A percentile compares a stretch with the other conserved stretches of the same genome.
Conservation (phyloP, 2,888 invertebrate genomes). For the Cheilosia variabilis region DNA sequence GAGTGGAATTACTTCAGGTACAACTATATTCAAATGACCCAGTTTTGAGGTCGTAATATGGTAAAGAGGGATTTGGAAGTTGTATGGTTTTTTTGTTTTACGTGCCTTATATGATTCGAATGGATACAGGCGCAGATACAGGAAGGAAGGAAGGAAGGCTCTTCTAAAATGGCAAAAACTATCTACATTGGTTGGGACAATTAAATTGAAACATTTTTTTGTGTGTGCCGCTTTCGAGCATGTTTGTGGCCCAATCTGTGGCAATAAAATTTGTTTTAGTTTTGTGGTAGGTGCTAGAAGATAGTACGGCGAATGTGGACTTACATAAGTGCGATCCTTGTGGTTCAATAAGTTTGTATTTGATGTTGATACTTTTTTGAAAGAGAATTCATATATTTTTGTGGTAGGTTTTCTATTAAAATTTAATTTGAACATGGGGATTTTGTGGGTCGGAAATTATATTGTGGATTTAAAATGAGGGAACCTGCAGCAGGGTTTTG, state of each 20-base stretch:
- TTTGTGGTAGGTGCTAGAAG: not conserved
- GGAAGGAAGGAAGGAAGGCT: conserved; percentile 27
- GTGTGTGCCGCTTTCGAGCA: conserved; percentile 10
- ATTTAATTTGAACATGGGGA: no score
- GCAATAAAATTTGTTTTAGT: conserved; percentile 44
- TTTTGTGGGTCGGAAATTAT: no score
- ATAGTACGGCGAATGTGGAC: not conserved
- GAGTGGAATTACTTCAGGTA: conserved; percentile 31
- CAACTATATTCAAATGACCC: conserved; percentile 49
- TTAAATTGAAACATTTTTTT: conserved; percentile 53
- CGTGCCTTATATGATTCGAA: conserved; percentile 47
- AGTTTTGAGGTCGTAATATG: conserved; percentile 55
- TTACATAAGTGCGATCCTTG: conserved; percentile 7
- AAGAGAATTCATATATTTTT: no score
- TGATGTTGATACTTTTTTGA: not conserved
- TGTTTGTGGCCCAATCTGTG: conserved; percentile 60
- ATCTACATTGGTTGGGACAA: conserved; percentile 30
- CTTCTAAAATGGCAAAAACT: conserved; percentile 11
- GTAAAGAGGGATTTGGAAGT: conserved; percentile 38
- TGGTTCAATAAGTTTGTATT: conserved; percentile 26
- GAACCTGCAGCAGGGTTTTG: no score
- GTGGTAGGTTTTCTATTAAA: no score
- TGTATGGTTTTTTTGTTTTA: conserved; percentile 28
- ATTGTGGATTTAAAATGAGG: no score
- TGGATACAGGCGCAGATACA: conserved; percentile 21